A percentile compares a stretch with the other conserved stretches of the same genome.
phyloP scores from a whole-genome alignment of 2,888 invertebrate species.

The Phyllotreta striolata region DNA sequence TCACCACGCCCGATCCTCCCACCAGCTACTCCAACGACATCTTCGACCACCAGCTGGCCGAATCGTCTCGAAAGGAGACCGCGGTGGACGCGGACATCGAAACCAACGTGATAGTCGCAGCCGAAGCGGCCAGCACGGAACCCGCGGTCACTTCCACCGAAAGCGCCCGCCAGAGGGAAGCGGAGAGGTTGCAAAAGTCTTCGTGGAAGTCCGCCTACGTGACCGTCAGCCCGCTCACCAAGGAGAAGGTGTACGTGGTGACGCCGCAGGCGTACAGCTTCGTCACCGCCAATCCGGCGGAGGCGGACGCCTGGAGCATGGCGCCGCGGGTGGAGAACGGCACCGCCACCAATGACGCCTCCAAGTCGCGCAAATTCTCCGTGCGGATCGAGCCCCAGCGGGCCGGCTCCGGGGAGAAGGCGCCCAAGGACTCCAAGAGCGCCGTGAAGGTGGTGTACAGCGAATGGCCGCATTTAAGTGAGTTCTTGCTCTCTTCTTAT shows the following conservation, averaged over 20 bases:
- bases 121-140: constrained; percentile 40
- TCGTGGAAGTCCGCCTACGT: constrained; percentile 75
- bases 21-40: constrained; percentile 34
- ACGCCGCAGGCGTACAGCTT: constrained; percentile 74
- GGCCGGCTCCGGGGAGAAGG: constrained; percentile 35
- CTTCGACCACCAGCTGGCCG: constrained; percentile 52
- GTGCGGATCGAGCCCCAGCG: constrained; percentile 48
- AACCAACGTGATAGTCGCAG: constrained; percentile 50
- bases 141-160: constrained; percentile 26
- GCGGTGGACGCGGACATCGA: constrained; percentile 50
- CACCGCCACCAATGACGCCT: constrained; percentile 40
- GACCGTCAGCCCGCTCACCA: constrained; percentile 77
- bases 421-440: constrained; percentile 39
- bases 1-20: constrained; percentile 65
- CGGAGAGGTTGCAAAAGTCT: constrained; percentile 54
- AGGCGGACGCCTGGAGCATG: constrained; percentile 53
- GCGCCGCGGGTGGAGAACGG: constrained; percentile 56
- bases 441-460: constrained; percentile 58
- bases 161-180: constrained; percentile 38
- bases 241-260: constrained; percentile 84
- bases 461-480: constrained; percentile 63
- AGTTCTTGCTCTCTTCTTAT: constrained; percentile 45
- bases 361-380: constrained; percentile 47
- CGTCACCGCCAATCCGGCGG: constrained; percentile 48
- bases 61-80: constrained; percentile 50